Conservation (phyloP, 2,113 vertebrate genomes). For the Takifugu flavidus region DNA sequence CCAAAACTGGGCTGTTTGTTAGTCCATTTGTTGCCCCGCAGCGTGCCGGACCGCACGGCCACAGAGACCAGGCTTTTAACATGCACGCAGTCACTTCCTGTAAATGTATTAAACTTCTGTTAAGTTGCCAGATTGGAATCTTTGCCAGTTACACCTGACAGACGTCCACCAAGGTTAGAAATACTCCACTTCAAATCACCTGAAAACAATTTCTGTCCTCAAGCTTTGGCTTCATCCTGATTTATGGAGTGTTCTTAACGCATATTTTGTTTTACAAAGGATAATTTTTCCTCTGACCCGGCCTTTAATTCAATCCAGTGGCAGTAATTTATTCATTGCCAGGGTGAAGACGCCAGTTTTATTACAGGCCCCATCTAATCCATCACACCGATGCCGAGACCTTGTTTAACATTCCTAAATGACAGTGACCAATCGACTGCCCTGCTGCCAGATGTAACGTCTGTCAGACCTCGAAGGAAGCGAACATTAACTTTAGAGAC, state of each 20-base stretch:
- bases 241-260: too few relatives aligned
- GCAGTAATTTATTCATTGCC: constrained; percentile 47
- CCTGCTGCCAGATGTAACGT: constrained; percentile 14
- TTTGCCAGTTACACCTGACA: constrained; percentile 43
- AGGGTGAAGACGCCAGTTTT: constrained; percentile 20
- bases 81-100: constrained; percentile 39
- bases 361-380: constrained; percentile 39
- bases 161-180: constrained; percentile 44
- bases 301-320: constrained; percentile 24
- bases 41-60: constrained; percentile 32
- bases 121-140: constrained; percentile 20
- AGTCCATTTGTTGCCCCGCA: constrained; percentile 46
- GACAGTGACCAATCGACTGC: constrained; percentile 8
- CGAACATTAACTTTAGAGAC: too few relatives aligned
- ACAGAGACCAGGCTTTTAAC: constrained; percentile 30
- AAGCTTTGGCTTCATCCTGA: too few relatives aligned
- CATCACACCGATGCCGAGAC: constrained; percentile 34
- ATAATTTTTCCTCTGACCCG: constrained; percentile 2
- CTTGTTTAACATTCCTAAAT: constrained; percentile 42
- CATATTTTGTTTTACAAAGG: too few relatives aligned
- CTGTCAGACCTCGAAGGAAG: not conserved
- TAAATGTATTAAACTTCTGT: constrained; percentile 33
- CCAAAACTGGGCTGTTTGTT: constrained; percentile 43
- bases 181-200: constrained; percentile 8
- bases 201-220: too few relatives aligned